These are phyloP conservation scores for Plectus sambesii DNA, from an alignment of 1,140 invertebrate genomes.

Conservation along the genomic window DNA sequence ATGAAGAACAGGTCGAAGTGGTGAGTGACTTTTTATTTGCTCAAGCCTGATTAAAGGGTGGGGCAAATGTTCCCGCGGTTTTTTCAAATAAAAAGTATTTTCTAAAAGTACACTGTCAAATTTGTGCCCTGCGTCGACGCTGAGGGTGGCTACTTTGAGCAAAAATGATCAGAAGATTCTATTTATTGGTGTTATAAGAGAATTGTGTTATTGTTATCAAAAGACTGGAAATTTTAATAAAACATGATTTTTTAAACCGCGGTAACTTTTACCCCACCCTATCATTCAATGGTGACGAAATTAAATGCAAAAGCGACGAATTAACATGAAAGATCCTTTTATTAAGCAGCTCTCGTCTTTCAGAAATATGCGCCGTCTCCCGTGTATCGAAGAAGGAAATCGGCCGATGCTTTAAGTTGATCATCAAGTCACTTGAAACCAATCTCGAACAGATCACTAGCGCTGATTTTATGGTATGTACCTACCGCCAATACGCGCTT, in stretches of 20 bases:
- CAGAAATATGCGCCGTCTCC: conserved; percentile 92
- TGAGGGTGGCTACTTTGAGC: too few relatives aligned
- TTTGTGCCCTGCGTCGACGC: not conserved
- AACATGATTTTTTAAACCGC: not conserved
- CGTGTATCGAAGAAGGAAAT: conserved; percentile 99
- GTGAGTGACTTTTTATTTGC: conserved; percentile 12
- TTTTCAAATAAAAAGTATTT: not conserved
- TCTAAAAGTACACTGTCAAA: not conserved
- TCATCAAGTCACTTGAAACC: conserved; percentile 75
- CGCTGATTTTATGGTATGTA: conserved; percentile 75
- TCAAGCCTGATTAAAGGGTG: not conserved
- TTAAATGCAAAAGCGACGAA: too few relatives aligned
- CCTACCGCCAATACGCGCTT: too few relatives aligned
- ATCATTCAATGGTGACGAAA: too few relatives aligned
- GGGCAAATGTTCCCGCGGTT: not conserved
- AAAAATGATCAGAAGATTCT: too few relatives aligned
- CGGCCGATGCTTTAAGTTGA: conserved; percentile 86
- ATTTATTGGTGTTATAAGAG: not conserved
- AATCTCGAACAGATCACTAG: conserved; percentile 95
- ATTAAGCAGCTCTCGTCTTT: conserved; percentile 25
- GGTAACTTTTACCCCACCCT: not conserved
- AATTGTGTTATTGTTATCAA: not conserved
- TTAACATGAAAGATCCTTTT: too few relatives aligned
- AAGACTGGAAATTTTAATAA: too few relatives aligned
- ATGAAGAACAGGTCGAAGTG: conserved; percentile 5